Conservation (phyloP, 2,888 invertebrate genomes). For the Dasypogon diadema region DNA sequence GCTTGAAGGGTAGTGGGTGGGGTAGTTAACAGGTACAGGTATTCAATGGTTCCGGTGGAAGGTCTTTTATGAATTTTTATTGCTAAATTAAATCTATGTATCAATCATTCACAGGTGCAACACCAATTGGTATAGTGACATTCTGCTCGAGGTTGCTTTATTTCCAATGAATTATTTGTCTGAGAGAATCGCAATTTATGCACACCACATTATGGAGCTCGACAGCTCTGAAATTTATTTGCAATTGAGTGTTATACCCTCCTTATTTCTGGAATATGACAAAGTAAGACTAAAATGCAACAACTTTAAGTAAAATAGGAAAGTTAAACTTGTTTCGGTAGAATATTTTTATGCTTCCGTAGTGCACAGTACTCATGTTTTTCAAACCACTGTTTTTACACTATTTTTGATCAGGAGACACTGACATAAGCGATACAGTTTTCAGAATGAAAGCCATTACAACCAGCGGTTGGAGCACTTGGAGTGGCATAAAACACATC, state of each 20-base stretch:
- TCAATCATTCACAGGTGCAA: constrained; percentile 51
- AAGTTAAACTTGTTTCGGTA: too few relatives aligned
- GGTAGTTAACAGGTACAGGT: constrained; percentile 41
- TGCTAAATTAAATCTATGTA: constrained; percentile 46
- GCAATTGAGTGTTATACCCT: constrained; percentile 10
- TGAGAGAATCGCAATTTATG: constrained; percentile 24
- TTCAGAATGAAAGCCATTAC: too few relatives aligned
- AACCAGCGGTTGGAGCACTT: too few relatives aligned
- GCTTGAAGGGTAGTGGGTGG: constrained; percentile 9
- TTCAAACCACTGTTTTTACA: too few relatives aligned
- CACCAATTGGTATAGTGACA: constrained; percentile 31
- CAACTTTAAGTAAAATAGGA: too few relatives aligned
- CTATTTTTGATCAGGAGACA: too few relatives aligned
- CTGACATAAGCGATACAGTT: too few relatives aligned
- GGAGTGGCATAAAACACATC: too few relatives aligned
- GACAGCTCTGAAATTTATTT: constrained; percentile 1
- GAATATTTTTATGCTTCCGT: too few relatives aligned
- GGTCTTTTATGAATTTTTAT: constrained; percentile 48
- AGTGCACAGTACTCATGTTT: too few relatives aligned
- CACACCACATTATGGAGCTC: constrained; percentile 17
- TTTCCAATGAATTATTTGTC: constrained; percentile 37
- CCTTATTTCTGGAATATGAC: too few relatives aligned
- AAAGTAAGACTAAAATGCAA: too few relatives aligned
- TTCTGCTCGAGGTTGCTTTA: constrained; percentile 26
- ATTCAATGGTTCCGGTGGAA: constrained; percentile 32